Evolutionary conservation across 1,140 invertebrate species (phyloP).

Genomic region (Calliphora vicina): DNA sequence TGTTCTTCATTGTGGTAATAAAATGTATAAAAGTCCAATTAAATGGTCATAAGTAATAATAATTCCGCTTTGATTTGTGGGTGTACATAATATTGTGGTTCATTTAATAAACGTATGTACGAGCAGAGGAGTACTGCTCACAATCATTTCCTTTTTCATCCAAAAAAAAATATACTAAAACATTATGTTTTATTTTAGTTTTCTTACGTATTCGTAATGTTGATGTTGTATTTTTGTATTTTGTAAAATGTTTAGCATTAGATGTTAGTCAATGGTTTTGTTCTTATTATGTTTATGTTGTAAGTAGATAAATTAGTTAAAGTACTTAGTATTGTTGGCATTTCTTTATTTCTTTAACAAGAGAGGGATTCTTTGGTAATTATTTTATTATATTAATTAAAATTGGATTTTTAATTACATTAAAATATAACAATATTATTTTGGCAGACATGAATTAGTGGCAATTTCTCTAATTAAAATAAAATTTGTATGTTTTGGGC

Average conservation of each 20-base stretch:
- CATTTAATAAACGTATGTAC: conserved; percentile 7
- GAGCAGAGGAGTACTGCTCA: not conserved
- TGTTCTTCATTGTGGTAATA: conserved; percentile 17
- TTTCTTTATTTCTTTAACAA: not conserved
- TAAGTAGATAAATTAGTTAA: conserved; percentile 23
- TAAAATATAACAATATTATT: not conserved
- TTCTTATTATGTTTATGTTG: not conserved
- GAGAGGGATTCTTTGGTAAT: not conserved
- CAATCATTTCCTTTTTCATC: not conserved
- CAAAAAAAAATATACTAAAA: not conserved
- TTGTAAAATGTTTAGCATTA: not conserved
- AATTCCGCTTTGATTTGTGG: conserved; percentile 63
- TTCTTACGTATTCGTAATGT: not conserved
- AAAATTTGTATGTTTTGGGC: no score
- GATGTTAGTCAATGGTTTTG: not conserved
- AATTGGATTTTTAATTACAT: conserved; percentile 29
- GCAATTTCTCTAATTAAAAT: no score
- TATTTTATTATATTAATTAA: conserved; percentile 26
- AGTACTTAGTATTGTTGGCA: not conserved
- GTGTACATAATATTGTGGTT: conserved; percentile 29
- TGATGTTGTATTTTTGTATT: conserved; percentile 11
- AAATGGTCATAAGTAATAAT: conserved; percentile 64
- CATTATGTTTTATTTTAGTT: not conserved
- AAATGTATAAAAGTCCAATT: conserved; percentile 64
- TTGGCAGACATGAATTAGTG: not conserved